These are phyloP conservation scores for Sphyrna mokarran DNA, from an alignment of 2,113 vertebrate species.

Conservation along the genomic window DNA sequence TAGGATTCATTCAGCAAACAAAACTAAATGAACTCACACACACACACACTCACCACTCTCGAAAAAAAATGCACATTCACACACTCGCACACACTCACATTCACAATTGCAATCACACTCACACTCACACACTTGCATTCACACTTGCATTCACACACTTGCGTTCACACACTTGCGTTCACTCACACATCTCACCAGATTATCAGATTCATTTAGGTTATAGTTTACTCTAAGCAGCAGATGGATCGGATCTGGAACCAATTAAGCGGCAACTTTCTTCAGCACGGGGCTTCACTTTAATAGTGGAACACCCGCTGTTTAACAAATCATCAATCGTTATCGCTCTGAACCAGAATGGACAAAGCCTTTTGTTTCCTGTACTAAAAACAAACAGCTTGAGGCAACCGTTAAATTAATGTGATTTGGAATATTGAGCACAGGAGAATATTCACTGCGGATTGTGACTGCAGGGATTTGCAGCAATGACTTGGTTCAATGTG, in stretches of 20 bases:
- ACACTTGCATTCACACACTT: no score
- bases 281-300: not conserved
- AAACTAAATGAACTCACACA: not conserved
- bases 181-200: not conserved
- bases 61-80: no score
- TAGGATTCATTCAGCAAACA: not conserved
- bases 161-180: no score
- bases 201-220: not conserved
- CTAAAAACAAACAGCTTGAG: not conserved
- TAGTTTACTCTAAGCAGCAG: not conserved
- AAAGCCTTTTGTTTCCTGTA: not conserved
- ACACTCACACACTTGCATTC: no score
- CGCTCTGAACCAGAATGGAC: not conserved
- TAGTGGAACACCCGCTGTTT: not conserved
- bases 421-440: not conserved
- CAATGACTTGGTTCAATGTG: not conserved
- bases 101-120: no score
- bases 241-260: not conserved
- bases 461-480: not conserved
- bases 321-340: not conserved
- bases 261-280: not conserved
- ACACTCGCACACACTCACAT: no score
- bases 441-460: not conserved
- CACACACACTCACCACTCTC: no score
- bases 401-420: not conserved